Evolutionary conservation across 1,140 invertebrate genomes (phyloP).

Genomic region (Trissolcus basalis): DNA sequence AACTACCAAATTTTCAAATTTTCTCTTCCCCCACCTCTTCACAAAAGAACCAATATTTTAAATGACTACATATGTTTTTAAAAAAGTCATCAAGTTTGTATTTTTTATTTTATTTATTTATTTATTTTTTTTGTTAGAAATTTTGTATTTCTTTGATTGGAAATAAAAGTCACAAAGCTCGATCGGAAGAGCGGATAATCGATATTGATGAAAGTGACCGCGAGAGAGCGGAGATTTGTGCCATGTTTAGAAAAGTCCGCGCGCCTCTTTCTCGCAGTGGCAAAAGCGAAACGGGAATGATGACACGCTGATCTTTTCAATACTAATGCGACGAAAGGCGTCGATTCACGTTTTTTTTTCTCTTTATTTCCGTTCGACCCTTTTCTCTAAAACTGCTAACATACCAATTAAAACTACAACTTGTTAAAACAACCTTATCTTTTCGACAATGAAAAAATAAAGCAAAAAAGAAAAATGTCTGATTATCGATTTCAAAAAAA

Average conservation of each 20-base stretch:
- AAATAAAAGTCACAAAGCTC: conserved; percentile 37
- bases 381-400: too few species aligned
- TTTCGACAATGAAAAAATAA: background rate
- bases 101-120: too few species aligned
- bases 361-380: conserved; percentile 6
- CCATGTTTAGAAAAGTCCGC: conserved; percentile 41
- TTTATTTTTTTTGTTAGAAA: too few species aligned
- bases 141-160: conserved; percentile 13
- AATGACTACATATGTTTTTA: too few species aligned
- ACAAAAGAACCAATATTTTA: too few species aligned
- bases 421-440: too few species aligned
- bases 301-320: conserved; percentile 15
- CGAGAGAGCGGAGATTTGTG: conserved; percentile 49
- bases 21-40: too few species aligned
- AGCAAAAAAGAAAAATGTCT: too few species aligned
- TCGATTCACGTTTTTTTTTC: conserved; percentile 39
- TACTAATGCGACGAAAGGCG: conserved; percentile 22
- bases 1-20: too few species aligned
- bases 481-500: too few species aligned
- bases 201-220: conserved; percentile 55
- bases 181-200: conserved; percentile 22
- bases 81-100: too few species aligned
- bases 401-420: too few species aligned
- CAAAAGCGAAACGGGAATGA: conserved; percentile 41
- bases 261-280: conserved; percentile 32